A percentile compares a stretch with the other conserved stretches of the same genome.
Conservation (phyloP, 2,797 vertebrate species). For the Thalassophryne amazonica region DNA sequence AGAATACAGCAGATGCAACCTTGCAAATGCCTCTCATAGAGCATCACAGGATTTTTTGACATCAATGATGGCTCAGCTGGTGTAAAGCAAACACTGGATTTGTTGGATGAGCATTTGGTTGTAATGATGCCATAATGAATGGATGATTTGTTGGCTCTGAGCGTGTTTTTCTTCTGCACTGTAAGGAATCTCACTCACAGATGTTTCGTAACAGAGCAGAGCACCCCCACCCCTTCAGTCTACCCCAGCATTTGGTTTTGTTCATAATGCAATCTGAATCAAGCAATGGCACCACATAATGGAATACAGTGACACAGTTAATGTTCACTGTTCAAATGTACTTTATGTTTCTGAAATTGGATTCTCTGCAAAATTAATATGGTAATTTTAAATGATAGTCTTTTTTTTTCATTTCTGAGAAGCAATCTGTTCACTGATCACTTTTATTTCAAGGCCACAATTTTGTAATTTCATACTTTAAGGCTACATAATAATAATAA, state of each 20-base stretch:
- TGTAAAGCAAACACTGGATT: conserved; percentile 13
- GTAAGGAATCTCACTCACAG: conserved; percentile 23
- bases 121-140: conserved; percentile 21
- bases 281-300: conserved; percentile 5
- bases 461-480: conserved; percentile 13
- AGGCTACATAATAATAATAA: conserved; percentile 6
- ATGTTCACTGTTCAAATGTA: conserved; percentile 4
- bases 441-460: neutral
- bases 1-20: too few relatives aligned
- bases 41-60: too few relatives aligned
- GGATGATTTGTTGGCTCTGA: conserved; percentile 8
- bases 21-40: too few relatives aligned
- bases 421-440: conserved; percentile 17
- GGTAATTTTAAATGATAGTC: conserved; percentile 21
- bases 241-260: conserved; percentile 31
- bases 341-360: neutral
- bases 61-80: neutral
- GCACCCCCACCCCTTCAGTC: conserved; percentile 6
- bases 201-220: conserved; percentile 29
- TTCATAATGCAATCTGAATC: conserved; percentile 34
- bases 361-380: conserved; percentile 16
- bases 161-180: conserved; percentile 21
- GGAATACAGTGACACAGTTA: conserved; percentile 12
- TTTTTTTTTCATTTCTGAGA: too few relatives aligned
- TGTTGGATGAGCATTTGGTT: conserved; percentile 10